Evolutionary conservation across 2,797 vertebrate species (phyloP).

Genomic region (Cyclopterus lumpus): DNA sequence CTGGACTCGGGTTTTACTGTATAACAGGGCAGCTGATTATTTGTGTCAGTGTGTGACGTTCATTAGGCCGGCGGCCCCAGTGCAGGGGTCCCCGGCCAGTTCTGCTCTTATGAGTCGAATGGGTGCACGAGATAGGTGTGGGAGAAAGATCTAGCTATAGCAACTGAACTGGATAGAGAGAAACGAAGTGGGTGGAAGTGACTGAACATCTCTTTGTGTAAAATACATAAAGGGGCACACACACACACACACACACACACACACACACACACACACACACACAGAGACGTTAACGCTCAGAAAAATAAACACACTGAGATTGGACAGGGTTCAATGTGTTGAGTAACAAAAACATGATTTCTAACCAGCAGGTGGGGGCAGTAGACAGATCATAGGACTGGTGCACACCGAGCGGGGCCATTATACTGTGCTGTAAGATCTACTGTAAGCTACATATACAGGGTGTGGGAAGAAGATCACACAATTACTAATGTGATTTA

Average conservation of each 20-base stretch:
- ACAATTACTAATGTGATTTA: slow-evolving; percentile 1
- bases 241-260: neutral
- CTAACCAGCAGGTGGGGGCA: slow-evolving; percentile 85
- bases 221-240: too few relatives aligned
- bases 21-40: slow-evolving; percentile 56
- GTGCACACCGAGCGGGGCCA: slow-evolving; percentile 24
- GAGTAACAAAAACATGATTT: slow-evolving; percentile 73
- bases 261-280: slow-evolving; percentile 7
- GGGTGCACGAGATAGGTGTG: slow-evolving; percentile 64
- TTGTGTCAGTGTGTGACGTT: slow-evolving; percentile 62
- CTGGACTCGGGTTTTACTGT: slow-evolving; percentile 1
- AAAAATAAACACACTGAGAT: slow-evolving; percentile 51
- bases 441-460: slow-evolving; percentile 25
- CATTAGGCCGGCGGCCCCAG: slow-evolving; percentile 45
- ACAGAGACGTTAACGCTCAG: slow-evolving; percentile 38
- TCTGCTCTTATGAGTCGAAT: slow-evolving; percentile 40
- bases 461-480: slow-evolving; percentile 22
- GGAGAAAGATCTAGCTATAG: slow-evolving; percentile 62
- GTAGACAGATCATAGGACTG: slow-evolving; percentile 71
- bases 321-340: slow-evolving; percentile 69
- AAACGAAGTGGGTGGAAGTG: slow-evolving; percentile 72
- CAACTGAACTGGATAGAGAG: slow-evolving; percentile 48
- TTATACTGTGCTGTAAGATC: slow-evolving; percentile 39
- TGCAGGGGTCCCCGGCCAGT: slow-evolving; percentile 31
- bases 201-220: slow-evolving; percentile 65